Evolutionary conservation across 92 coral and sea anemone genomes (phyloP).

Genomic region (Epizoanthus fatuus): DNA sequence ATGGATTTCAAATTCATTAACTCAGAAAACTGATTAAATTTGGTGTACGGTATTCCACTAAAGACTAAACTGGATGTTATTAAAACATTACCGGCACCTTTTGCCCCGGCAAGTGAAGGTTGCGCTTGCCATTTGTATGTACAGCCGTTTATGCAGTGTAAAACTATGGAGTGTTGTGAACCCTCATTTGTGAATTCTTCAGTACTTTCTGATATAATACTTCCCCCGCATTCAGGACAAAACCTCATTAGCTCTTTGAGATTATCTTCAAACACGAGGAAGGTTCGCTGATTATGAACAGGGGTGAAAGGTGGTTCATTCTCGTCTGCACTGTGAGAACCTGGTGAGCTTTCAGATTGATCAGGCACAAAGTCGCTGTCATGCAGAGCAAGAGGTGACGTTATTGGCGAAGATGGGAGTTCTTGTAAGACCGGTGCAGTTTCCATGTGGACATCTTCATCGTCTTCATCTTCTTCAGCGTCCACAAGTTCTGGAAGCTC

Average conservation of each 20-base stretch:
- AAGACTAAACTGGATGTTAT: conserved; percentile 25
- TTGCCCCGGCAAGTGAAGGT: conserved; percentile 35
- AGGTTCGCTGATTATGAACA: conserved; percentile 8
- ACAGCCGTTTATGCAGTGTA: conserved; percentile 32
- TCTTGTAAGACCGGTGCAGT: neutral
- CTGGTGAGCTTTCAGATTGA: neutral
- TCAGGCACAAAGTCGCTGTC: conserved; percentile 1
- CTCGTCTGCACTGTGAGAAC: neutral
- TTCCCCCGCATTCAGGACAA: conserved; percentile 2
- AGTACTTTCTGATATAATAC: neutral
- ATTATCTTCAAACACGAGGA: neutral
- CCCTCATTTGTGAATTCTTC: conserved; percentile 38
- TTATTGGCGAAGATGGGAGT: neutral
- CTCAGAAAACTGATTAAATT: conserved; percentile 35
- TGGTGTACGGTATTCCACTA: conserved; percentile 31
- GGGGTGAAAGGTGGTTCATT: neutral
- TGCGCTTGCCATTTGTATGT: conserved; percentile 47
- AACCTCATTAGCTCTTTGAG: neutral
- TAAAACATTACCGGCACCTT: conserved; percentile 19
- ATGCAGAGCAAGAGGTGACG: neutral
- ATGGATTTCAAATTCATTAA: conserved; percentile 34
- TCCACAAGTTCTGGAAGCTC: neutral
- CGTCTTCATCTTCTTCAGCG: conserved; percentile 2
- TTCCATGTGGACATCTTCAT: neutral
- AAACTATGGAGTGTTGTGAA: neutral